Base-by-base conservation (phyloP, 2,888 invertebrate species). In the Thyatira batis region DNA sequence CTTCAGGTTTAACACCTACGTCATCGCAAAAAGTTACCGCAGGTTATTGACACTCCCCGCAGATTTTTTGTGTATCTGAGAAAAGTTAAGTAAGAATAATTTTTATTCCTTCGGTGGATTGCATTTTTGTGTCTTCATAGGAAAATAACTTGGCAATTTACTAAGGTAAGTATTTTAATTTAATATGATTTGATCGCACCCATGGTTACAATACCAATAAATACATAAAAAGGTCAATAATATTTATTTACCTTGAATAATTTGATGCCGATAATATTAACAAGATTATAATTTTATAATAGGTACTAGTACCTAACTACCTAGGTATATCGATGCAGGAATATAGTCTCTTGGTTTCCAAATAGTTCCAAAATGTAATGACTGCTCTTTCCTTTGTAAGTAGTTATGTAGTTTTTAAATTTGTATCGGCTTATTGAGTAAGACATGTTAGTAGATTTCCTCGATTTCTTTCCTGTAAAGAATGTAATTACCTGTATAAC, bases 41-140 rank as follows among this genome's bases (percentile, higher is more conserved):
- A 65, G 78, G 73, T 77, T 71, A 66, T 69, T 72, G 78, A 75
- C 78, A 63, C 60, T 51, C 58, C 50, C 51, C 33, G 23, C 54
- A 53, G 58, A 45, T 63, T 67, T 66, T 71, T 72, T 11, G n/a
- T 28, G 20, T 17, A 27, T n/a, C 39, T 13, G 5, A 39, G 39
- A 39, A 17, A 39, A 17, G 39, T 39, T 4, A 2, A 39, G 39
- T 13, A 33, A 33, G 11, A 33, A 2, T 33, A 6, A 3, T 5
- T 13, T 30, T n/a, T 30, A 30, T 30, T 30, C n/a, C n/a, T 30
- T 11, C 11, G 4, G 3, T 3, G n/a, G 3, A 10, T 30, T 30
- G 30, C 30, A 30, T 30, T 2, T n/a, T n/a, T n/a, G n/a, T n/a
- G n/a, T n/a, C n/a, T n/a, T n/a, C n/a, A n/a, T n/a, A n/a, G n/a